Conservation (phyloP, 2,113 vertebrate species). For the Naja naja region DNA sequence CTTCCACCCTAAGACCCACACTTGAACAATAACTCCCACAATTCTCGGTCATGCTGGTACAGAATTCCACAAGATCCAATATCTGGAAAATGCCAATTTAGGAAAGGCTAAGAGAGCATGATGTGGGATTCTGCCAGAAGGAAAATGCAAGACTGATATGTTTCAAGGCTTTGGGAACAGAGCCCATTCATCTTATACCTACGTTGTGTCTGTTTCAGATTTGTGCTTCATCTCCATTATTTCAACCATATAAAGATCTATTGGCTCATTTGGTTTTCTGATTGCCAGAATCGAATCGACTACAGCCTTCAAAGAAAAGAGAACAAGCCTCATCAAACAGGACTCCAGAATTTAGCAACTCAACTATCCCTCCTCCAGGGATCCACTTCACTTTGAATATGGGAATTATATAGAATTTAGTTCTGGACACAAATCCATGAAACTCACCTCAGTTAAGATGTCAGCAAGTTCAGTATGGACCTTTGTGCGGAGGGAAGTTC, state of each 20-base stretch:
- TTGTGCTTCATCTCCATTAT: conserved; percentile 99
- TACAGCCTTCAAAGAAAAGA: conserved; percentile 77
- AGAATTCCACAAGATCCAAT: not conserved
- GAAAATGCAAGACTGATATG: not conserved
- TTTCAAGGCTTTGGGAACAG: not conserved
- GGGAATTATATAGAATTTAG: not conserved
- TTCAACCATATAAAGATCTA: conserved; percentile 96
- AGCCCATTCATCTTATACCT: conserved; percentile 51
- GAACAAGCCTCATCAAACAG: not conserved
- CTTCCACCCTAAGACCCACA: not conserved
- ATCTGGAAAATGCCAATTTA: not conserved
- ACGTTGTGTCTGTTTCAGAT: conserved; percentile 94
- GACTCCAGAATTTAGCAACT: not conserved
- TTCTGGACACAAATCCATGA: not conserved
- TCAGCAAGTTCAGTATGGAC: conserved; percentile 91
- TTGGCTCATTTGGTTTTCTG: conserved; percentile 82
- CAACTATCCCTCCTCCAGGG: not conserved
- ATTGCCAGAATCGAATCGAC: conserved; percentile 92
- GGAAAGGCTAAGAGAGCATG: not conserved
- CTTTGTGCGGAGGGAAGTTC: conserved; percentile 93
- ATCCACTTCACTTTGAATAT: not conserved
- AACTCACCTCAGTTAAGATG: conserved; percentile 87
- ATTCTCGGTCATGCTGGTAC: not conserved
- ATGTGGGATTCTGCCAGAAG: not conserved
- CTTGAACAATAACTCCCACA: not conserved